Percentiles rank a stretch among this genome's conserved stretches.
Conservation (phyloP, 2,797 vertebrate species). For the Nannoperca obscura region DNA sequence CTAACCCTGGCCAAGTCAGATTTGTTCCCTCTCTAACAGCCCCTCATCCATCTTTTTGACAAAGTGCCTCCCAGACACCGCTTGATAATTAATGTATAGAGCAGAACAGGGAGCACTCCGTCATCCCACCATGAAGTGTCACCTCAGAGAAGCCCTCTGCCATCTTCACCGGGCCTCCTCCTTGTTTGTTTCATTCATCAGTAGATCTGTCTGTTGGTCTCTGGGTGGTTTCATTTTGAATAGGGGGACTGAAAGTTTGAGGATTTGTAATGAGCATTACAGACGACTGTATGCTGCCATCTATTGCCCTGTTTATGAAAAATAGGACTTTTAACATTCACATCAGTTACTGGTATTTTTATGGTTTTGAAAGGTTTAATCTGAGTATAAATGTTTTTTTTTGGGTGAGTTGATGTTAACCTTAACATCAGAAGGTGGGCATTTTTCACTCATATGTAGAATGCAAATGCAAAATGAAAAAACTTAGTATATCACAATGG, state of each 20-base stretch:
- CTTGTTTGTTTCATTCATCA: constrained; percentile 75
- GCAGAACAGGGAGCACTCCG: constrained; percentile 75
- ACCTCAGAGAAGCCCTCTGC: constrained; percentile 62
- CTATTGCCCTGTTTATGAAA: constrained; percentile 6
- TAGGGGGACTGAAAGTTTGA: constrained; percentile 46
- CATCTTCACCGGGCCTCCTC: constrained; percentile 47
- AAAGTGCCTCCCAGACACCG: constrained; percentile 81
- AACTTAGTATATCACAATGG: not conserved
- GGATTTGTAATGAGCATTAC: not conserved
- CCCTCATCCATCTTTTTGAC: constrained; percentile 84
- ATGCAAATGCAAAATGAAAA: too few relatives aligned
- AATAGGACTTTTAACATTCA: not conserved
- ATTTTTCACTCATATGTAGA: not conserved
- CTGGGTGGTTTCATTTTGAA: constrained; percentile 44
- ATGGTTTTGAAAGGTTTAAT: not conserved
- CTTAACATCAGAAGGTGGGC: not conserved
- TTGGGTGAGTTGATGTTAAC: not conserved
- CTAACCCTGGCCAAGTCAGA: constrained; percentile 72
- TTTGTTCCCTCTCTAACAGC: constrained; percentile 75
- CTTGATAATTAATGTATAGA: constrained; percentile 84
- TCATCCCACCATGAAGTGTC: constrained; percentile 79
- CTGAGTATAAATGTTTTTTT: not conserved
- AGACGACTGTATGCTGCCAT: constrained; percentile 37
- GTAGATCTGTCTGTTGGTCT: constrained; percentile 56
- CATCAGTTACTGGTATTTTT: not conserved